These are phyloP conservation scores for Sminthurides bifidus DNA, from an alignment of 1,140 invertebrate genomes.

Conservation along the genomic window DNA sequence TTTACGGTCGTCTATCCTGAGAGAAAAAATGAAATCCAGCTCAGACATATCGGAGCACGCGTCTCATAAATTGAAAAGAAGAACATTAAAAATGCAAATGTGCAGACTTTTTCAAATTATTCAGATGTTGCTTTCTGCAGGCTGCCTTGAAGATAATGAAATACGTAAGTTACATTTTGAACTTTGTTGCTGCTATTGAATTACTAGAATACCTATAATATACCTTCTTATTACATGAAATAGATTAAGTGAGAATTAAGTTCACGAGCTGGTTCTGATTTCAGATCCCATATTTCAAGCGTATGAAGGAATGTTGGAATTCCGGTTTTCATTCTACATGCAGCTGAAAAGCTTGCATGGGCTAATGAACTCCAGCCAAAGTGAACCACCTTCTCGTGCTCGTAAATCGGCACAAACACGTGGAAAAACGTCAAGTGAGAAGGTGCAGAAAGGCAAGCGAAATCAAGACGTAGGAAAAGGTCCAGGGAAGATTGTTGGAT, in stretches of 20 bases:
- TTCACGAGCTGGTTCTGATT: slow-evolving; percentile 1
- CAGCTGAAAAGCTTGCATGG: slow-evolving; percentile 20
- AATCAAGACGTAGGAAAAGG: not conserved
- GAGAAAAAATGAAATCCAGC: slow-evolving; percentile 7
- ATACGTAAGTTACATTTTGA: slow-evolving; percentile 20
- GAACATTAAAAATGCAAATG: slow-evolving; percentile 4
- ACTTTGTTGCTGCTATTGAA: not conserved
- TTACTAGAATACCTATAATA: not conserved
- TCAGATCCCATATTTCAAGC: slow-evolving; percentile 29
- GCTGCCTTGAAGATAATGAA: slow-evolving; percentile 27
- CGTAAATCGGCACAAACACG: too few species aligned
- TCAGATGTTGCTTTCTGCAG: slow-evolving; percentile 22
- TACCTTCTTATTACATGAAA: not conserved
- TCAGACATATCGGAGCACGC: not conserved
- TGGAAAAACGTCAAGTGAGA: not conserved
- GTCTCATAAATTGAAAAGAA: not conserved
- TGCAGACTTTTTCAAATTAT: slow-evolving; percentile 24
- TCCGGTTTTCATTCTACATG: slow-evolving; percentile 14
- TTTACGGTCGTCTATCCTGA: not conserved
- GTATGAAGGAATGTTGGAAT: slow-evolving; percentile 11
- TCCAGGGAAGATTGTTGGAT: too few species aligned
- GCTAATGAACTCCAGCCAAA: too few species aligned
- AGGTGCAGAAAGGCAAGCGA: not conserved
- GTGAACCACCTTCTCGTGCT: too few species aligned
- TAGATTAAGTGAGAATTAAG: not conserved